A percentile compares a stretch with the other conserved stretches of the same genome.
Conservation (phyloP, 2,113 vertebrate genomes). For the Myotis brandtii region DNA sequence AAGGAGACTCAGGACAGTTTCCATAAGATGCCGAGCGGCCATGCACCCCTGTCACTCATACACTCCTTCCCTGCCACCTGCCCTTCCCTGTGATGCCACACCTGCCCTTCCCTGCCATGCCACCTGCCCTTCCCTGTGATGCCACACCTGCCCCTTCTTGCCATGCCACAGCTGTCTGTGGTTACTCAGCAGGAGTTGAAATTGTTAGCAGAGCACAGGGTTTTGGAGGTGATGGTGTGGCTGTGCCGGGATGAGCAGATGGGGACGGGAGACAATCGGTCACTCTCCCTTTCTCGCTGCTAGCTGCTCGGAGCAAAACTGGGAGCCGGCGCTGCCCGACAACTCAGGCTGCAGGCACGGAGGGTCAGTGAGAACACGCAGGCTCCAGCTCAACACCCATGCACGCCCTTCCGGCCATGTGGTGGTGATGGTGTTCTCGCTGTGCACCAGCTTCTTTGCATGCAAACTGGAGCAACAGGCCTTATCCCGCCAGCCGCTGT, state of each 20-base stretch:
- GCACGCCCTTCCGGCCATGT: neutral
- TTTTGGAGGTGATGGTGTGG: neutral
- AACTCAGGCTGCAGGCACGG: too few relatives aligned
- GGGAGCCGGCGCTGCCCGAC: neutral
- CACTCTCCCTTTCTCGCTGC: rapidly evolving
- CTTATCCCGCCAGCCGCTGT: rapidly evolving
- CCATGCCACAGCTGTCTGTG: neutral
- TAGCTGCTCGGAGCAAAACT: neutral
- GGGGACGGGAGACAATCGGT: neutral
- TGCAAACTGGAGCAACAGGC: neutral
- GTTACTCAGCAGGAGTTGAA: neutral
- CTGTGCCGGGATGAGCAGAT: neutral
- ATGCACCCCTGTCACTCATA: slow-evolving; percentile 13
- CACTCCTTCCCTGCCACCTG: too few relatives aligned
- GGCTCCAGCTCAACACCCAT: neutral
- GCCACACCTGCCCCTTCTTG: neutral
- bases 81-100: too few relatives aligned
- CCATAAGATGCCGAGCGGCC: neutral
- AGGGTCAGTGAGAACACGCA: neutral
- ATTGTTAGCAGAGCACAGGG: neutral
- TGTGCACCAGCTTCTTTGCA: neutral
- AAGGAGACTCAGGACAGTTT: slow-evolving; percentile 62
- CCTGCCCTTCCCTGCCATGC: too few relatives aligned
- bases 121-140: too few relatives aligned
- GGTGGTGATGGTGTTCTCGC: neutral